Evolutionary conservation across 2,888 invertebrate species (phyloP), one percentile per base, ranked within the genome.

Genomic region (Eutolmus rufibarbis): DNA sequence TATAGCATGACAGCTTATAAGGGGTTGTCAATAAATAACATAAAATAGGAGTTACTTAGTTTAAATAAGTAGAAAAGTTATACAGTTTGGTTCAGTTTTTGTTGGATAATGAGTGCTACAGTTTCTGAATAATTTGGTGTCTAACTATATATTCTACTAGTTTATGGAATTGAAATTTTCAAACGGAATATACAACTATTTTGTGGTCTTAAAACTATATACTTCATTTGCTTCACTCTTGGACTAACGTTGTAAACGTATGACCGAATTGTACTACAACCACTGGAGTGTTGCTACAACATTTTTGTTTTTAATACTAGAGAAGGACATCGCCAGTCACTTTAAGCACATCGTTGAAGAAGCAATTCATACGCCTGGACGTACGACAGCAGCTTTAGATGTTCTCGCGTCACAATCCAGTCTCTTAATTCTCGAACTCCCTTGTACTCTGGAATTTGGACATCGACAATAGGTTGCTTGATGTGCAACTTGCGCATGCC

Each of bases 361-460:
- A 89, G 78, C 46, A 87, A 79, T 23, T 87, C 78, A 76, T 81
- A 88, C 7, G 87, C 89, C 12, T 76, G 31, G 9, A 88, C 81
- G 85, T 89, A 89, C n/a, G 79, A 79, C 12, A 89, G 46, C 5
- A 89, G 37, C 51, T 87, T 87, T 66, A 89, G 66, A 77, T 89
- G 87, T 51, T 89, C 88, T 9, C 89, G 85, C 28, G 87, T 88
- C n/a, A 88, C 87, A 43, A 89, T 85, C 79, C 85, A 89, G 86
- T 89, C 88, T 31, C 86, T 78, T n/a, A 88, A 28, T 40, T 88
- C 88, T 77, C 43, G 14, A 5, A 74, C 81, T n/a, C 66, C 46
- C 28, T 81, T 74, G 19, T 74, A 81, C 14, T 79, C 46, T 23
- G 85, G 85, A 28, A 85, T 43, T 31, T 43, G 43, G 40, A 57